Percentiles rank a stretch among this genome's conserved stretches.
Conservation (phyloP, 2,113 vertebrate genomes). For the Neolamprologus devosi region DNA sequence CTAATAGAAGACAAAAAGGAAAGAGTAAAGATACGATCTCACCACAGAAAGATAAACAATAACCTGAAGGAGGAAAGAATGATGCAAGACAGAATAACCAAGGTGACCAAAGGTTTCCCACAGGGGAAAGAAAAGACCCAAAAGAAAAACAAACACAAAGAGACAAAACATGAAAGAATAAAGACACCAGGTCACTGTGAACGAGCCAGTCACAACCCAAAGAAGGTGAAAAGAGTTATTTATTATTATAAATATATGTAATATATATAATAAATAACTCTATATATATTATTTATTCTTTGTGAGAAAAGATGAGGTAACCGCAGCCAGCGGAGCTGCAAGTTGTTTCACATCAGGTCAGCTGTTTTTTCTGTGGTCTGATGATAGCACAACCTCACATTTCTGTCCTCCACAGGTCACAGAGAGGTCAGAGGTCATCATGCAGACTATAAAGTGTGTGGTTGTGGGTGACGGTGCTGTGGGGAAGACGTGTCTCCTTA, state of each 20-base stretch:
- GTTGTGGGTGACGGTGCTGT: conserved; percentile 89
- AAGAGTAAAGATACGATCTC: not conserved
- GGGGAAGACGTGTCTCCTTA: conserved; percentile 89
- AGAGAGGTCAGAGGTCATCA: conserved; percentile 46
- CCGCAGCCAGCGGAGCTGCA: not conserved
- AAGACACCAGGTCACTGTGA: not conserved
- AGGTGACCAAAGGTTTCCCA: not conserved
- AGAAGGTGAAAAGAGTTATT: not conserved
- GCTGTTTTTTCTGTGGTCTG: not conserved
- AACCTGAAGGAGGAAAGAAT: not conserved
- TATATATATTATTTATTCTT: not conserved
- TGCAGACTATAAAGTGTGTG: conserved; percentile 93
- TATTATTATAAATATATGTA: too few species aligned
- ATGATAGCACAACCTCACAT: not conserved
- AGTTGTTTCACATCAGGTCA: not conserved
- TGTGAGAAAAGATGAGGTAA: not conserved
- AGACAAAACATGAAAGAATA: not conserved
- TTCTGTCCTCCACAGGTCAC: not conserved
- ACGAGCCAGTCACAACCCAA: not conserved
- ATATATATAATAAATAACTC: too few species aligned
- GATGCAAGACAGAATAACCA: not conserved
- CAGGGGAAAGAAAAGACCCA: not conserved
- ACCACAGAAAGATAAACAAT: not conserved
- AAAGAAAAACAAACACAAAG: not conserved
- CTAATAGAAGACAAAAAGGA: not conserved